These are phyloP conservation scores for Galerucella calmariensis DNA, from an alignment of 2,888 invertebrate genomes.

Conservation along the genomic window DNA sequence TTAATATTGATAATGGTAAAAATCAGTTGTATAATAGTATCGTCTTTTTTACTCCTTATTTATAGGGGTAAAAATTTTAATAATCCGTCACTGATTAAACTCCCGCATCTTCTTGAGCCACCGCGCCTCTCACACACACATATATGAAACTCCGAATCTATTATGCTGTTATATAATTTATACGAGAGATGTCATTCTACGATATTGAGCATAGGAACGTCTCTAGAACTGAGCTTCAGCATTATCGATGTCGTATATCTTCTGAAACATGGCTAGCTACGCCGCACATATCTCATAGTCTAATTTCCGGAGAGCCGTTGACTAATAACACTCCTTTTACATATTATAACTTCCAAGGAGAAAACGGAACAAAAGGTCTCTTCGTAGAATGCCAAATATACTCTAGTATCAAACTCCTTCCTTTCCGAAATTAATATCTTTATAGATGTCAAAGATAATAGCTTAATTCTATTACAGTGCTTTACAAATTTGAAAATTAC, in stretches of 20 bases:
- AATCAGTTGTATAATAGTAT: no score
- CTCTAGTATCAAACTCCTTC: neutral
- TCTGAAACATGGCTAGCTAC: slow-evolving; percentile 55
- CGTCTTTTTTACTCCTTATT: no score
- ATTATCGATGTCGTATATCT: slow-evolving; percentile 56
- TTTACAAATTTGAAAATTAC: no score
- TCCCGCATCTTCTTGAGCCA: neutral
- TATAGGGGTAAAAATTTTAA: neutral
- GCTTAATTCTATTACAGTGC: no score
- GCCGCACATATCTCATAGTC: slow-evolving; percentile 58
- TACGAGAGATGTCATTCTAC: slow-evolving; percentile 55
- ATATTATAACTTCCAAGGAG: slow-evolving; percentile 49
- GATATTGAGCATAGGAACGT: slow-evolving; percentile 49
- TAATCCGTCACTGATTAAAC: slow-evolving; percentile 13
- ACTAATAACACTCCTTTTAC: slow-evolving; percentile 59
- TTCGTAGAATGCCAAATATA: slow-evolving; percentile 48
- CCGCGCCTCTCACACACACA: slow-evolving; percentile 23
- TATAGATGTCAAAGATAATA: no score
- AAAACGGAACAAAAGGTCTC: slow-evolving; percentile 46
- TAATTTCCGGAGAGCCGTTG: slow-evolving; percentile 58
- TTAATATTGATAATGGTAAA: no score
- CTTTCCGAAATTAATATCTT: no score
- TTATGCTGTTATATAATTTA: slow-evolving; percentile 55
- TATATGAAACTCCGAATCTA: slow-evolving; percentile 42
- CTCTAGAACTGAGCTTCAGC: slow-evolving; percentile 54